Base-by-base conservation (phyloP, 37 sponge, comb jelly and placozoan genomes). In the Cliona cf. orientalis region DNA sequence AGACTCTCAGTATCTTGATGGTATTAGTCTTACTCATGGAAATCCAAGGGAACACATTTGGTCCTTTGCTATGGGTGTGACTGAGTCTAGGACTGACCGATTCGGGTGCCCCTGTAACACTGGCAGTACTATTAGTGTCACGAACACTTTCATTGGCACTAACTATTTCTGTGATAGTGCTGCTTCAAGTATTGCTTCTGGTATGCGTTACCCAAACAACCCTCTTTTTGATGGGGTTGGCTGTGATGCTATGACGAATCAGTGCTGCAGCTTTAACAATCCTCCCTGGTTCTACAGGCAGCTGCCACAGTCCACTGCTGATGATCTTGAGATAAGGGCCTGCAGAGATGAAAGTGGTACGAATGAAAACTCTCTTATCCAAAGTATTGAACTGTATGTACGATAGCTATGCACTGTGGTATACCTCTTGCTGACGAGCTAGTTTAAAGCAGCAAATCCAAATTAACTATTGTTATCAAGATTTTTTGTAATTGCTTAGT, bases 211-310 rank as follows among this genome's bases (percentile, higher is more conserved):
- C 32, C 29, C 44, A 17, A 33, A 45, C 49, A 55, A 78, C 45
- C 86, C 86, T 9, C 66, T 86, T 14, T 86, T 79, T 79, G 74
- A 61, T 65, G 86, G 80, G 42, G 29, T 29, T 29, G 71, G 79
- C 7, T 76, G 76, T 67, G 78, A 71, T 25, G 11, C 67, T 26
- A 42, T 46, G 33, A 56, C 38, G 42, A 9, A 19, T n/a, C n/a
- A n/a, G n/a, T n/a, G n/a, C 1, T 85, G 85, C 69, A 40, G n/a
- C 42, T 11, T 40, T 21, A 36, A 62, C 31, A 49, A 46, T 66
- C 66, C 79, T 4, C 80, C 81, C 17, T 73, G 81, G 87, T 80
- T 80, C 63, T 71, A 70, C 25, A 70, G 7, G 64, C 1, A 41
- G 26, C 43, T 85, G 32, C 33, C 58, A 45, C 0, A 39, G 42